phyloP scores from a whole-genome alignment of 2,888 invertebrate species.

The Itoplectis maculator region DNA sequence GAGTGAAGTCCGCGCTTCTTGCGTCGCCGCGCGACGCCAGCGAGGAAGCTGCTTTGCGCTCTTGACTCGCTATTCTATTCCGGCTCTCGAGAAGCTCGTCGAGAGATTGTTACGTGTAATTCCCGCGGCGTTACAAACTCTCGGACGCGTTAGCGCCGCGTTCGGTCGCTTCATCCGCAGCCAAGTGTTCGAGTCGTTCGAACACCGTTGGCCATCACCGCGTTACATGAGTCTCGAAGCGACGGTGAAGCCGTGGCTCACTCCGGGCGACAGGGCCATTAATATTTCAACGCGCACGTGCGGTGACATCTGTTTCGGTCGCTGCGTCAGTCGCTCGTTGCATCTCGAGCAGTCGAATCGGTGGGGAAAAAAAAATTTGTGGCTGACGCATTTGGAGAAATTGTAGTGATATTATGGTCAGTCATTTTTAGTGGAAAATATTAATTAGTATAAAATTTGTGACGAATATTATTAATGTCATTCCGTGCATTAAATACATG shows the following conservation, averaged over 20 bases:
- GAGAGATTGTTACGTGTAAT: constrained; percentile 45
- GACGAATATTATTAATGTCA: too few species aligned
- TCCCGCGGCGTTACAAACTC: neutral
- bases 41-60: constrained; percentile 53
- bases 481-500: too few species aligned
- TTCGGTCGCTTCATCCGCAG: too few species aligned
- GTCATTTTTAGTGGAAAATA: too few species aligned
- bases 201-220: neutral
- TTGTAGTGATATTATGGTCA: too few species aligned
- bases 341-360: neutral
- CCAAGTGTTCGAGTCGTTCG: neutral
- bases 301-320: neutral
- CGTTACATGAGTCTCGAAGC: neutral
- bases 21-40: constrained; percentile 17
- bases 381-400: too few species aligned
- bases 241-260: neutral
- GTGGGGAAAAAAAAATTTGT: neutral
- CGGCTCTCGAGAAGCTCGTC: constrained; percentile 26
- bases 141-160: neutral
- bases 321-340: too few species aligned
- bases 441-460: too few species aligned
- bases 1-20: constrained; percentile 14
- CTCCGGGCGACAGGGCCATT: neutral
- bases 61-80: constrained; percentile 30
- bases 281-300: neutral